Evolutionary conservation across 37 sponge, comb jelly and placozoan species (phyloP).

Genomic region (Oscarella lobularis): DNA sequence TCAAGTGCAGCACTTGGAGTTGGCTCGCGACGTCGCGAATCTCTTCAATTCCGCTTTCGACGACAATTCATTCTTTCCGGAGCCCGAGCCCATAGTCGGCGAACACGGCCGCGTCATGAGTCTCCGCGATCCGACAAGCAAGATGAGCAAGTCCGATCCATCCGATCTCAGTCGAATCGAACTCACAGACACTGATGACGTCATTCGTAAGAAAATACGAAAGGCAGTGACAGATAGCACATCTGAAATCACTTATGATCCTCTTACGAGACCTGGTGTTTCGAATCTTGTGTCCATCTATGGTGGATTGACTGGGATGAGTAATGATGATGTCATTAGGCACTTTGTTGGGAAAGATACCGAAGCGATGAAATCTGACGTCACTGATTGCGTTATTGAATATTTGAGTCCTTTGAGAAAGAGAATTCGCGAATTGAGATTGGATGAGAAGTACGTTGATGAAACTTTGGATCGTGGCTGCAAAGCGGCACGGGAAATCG

Average conservation of each 20-base stretch:
- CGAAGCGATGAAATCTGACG: constrained; percentile 32
- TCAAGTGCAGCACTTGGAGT: constrained; percentile 75
- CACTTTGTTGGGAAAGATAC: constrained; percentile 40
- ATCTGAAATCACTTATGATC: constrained; percentile 39
- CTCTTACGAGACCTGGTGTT: constrained; percentile 53
- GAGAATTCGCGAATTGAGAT: constrained; percentile 14
- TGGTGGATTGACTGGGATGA: constrained; percentile 19
- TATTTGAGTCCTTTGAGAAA: constrained; percentile 27
- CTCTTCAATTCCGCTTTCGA: constrained; percentile 47
- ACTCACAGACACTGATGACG: constrained; percentile 58
- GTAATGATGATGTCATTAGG: constrained; percentile 23
- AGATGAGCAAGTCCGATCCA: constrained; percentile 87
- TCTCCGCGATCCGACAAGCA: constrained; percentile 56
- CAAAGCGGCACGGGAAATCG: too few relatives aligned
- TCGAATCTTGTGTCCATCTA: constrained; percentile 61
- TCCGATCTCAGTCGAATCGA: constrained; percentile 36
- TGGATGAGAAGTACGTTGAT: constrained; percentile 24
- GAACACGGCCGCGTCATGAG: constrained; percentile 30
- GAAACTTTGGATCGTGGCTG: constrained; percentile 31
- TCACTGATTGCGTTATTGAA: constrained; percentile 36
- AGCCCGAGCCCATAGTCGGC: constrained; percentile 47
- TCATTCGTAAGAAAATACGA: constrained; percentile 40
- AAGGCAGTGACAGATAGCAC: constrained; percentile 64
- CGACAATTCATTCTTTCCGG: constrained; percentile 18
- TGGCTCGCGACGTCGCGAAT: constrained; percentile 49